A percentile compares a stretch with the other conserved stretches of the same genome.
Conservation (phyloP, 2,113 vertebrate genomes). For the Hepsetus odoe region DNA sequence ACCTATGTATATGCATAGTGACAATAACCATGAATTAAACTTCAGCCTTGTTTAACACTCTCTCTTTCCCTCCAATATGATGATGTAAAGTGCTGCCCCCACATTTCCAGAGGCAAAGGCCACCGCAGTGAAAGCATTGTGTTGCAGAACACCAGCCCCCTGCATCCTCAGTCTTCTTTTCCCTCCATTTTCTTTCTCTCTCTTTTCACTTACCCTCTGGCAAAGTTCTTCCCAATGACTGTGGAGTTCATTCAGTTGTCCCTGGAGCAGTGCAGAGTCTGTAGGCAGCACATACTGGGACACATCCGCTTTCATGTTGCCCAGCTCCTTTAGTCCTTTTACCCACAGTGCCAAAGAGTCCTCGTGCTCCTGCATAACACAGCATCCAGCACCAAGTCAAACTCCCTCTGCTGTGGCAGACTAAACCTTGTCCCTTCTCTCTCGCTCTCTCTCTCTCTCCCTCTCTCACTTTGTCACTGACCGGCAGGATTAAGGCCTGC, state of each 20-base stretch:
- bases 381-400: slow-evolving; percentile 46
- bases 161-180: slow-evolving; percentile 42
- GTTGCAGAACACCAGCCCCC: slow-evolving; percentile 53
- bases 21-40: background rate
- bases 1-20: background rate
- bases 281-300: slow-evolving; percentile 75
- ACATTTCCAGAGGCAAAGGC: slow-evolving; percentile 32
- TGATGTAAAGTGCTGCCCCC: slow-evolving; percentile 17
- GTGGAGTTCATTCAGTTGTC: slow-evolving; percentile 84
- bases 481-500: slow-evolving; percentile 80
- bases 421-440: slow-evolving; percentile 42
- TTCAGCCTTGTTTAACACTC: background rate
- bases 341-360: slow-evolving; percentile 80
- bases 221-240: slow-evolving; percentile 79
- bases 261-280: slow-evolving; percentile 80
- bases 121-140: slow-evolving; percentile 64
- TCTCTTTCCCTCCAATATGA: slow-evolving; percentile 33
- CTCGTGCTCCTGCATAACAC: slow-evolving; percentile 87
- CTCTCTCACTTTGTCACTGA: slow-evolving; percentile 71
- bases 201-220: slow-evolving; percentile 69
- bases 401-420: slow-evolving; percentile 51
- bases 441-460: slow-evolving; percentile 47
- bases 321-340: slow-evolving; percentile 76
- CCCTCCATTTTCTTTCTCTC: slow-evolving; percentile 3
- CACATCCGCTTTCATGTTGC: slow-evolving; percentile 80